Evolutionary conservation across 2,797 vertebrate genomes (phyloP).

Genomic region (Mastacembelus armatus): DNA sequence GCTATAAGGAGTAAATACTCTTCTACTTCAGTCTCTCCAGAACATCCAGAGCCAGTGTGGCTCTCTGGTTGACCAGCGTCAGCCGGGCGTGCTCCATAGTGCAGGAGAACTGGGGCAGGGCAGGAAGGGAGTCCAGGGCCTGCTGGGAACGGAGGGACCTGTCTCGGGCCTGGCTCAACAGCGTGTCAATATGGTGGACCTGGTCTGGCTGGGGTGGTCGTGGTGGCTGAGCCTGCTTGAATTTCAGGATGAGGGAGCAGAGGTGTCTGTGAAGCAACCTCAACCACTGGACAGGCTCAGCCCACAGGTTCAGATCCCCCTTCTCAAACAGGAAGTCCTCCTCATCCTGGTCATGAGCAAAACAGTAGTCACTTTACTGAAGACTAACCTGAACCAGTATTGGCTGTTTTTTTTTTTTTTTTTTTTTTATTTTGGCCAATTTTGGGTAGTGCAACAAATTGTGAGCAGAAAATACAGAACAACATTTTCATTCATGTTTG

Average conservation of each 20-base stretch:
- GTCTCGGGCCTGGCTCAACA: slow-evolving; percentile 72
- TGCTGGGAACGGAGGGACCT: slow-evolving; percentile 61
- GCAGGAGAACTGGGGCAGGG: slow-evolving; percentile 87
- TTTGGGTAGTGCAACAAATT: no score
- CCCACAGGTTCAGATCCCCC: slow-evolving; percentile 94
- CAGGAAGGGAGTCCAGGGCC: slow-evolving; percentile 82
- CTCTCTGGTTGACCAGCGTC: slow-evolving; percentile 82
- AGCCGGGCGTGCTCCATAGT: slow-evolving; percentile 85
- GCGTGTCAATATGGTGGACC: slow-evolving; percentile 44
- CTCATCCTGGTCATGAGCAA: slow-evolving; percentile 83
- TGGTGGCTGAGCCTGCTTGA: slow-evolving; percentile 42
- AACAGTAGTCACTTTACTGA: not conserved
- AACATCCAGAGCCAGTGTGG: slow-evolving; percentile 80
- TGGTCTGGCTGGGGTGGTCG: slow-evolving; percentile 31
- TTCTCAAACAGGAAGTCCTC: slow-evolving; percentile 94
- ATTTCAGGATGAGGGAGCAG: slow-evolving; percentile 67
- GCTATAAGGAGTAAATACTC: not conserved
- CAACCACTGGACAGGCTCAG: slow-evolving; percentile 88
- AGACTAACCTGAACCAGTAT: not conserved
- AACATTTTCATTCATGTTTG: no score
- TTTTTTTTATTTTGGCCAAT: no score
- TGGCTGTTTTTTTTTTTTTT: no score
- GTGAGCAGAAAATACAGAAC: no score
- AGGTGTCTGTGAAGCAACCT: slow-evolving; percentile 86
- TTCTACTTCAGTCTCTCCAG: slow-evolving; percentile 69